Evolutionary conservation across 92 coral and sea anemone species (phyloP).

Genomic region (Micromussa lordhowensis): DNA sequence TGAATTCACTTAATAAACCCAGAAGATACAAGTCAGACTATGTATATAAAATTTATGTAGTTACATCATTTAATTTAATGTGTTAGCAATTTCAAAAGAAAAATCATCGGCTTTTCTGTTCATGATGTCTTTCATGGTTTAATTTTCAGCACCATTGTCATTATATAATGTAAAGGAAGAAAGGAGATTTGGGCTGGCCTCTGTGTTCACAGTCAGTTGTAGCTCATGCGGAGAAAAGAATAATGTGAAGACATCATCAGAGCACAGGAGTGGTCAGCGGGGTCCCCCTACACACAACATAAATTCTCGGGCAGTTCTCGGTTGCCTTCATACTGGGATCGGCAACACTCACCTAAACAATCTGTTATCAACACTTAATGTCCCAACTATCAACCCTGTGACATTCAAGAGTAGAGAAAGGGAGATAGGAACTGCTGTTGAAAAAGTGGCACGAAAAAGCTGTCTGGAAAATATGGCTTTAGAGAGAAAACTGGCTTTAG

Average conservation of each 20-base stretch:
- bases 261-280: conserved; percentile 61
- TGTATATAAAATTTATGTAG: too few species aligned
- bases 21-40: too few species aligned
- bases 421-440: conserved; percentile 69
- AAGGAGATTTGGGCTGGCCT: conserved; percentile 63
- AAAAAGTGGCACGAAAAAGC: conserved; percentile 52
- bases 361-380: conserved; percentile 53
- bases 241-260: conserved; percentile 55
- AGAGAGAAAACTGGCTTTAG: conserved; percentile 38
- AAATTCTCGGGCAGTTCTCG: conserved; percentile 73
- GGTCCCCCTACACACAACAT: conserved; percentile 70
- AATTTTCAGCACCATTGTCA: too few species aligned
- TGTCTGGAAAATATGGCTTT: conserved; percentile 32
- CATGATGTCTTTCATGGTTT: too few species aligned
- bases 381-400: conserved; percentile 52
- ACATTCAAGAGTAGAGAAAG: conserved; percentile 69
- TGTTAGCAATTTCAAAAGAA: too few species aligned
- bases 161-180: too few species aligned
- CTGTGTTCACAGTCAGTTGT: conserved; percentile 56
- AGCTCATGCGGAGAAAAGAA: conserved; percentile 54
- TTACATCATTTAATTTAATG: too few species aligned
- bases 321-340: conserved; percentile 70
- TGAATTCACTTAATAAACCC: too few species aligned
- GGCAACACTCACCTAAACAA: conserved; percentile 71
- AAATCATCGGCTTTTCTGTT: too few species aligned